Evolutionary conservation across 2,888 invertebrate species (phyloP).

Genomic region (Ophion ellenae): DNA sequence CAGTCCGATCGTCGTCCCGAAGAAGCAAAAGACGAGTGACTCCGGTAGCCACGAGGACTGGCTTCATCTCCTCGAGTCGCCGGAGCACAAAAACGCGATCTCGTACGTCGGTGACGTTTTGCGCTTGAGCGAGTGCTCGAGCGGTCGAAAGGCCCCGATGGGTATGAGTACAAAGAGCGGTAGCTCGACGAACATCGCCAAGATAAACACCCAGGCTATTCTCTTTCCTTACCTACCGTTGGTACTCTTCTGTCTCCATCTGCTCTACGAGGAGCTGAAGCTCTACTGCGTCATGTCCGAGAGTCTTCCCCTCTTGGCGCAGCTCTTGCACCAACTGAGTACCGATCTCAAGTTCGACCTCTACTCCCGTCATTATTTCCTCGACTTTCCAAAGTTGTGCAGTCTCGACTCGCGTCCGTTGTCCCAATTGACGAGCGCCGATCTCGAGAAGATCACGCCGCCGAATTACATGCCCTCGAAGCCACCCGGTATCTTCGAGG

Average conservation of each 20-base stretch:
- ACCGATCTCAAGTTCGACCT: constrained; percentile 89
- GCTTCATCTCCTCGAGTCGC: constrained; percentile 88
- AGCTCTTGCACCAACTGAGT: constrained; percentile 90
- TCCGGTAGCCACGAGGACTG: constrained; percentile 93
- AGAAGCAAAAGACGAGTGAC: constrained; percentile 92
- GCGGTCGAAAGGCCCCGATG: constrained; percentile 49
- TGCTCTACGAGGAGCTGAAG: constrained; percentile 96
- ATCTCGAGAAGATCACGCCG: constrained; percentile 86
- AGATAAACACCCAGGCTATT: constrained; percentile 87
- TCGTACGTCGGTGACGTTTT: constrained; percentile 84
- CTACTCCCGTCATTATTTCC: constrained; percentile 92
- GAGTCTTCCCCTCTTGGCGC: constrained; percentile 88
- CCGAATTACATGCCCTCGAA: constrained; percentile 87
- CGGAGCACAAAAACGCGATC: constrained; percentile 85
- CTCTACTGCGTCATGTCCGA: constrained; percentile 89
- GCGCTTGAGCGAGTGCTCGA: constrained; percentile 78
- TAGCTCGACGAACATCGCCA: constrained; percentile 72
- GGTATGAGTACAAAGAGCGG: constrained; percentile 32
- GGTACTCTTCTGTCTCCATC: constrained; percentile 92
- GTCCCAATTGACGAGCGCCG: constrained; percentile 86
- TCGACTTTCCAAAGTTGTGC: constrained; percentile 91
- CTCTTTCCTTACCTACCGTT: constrained; percentile 90
- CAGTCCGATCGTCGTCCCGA: constrained; percentile 86
- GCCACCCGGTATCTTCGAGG: constrained; percentile 90
- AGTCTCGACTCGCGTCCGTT: constrained; percentile 77